phyloP scores from a whole-genome alignment of 2,113 vertebrate genomes.

The Gulo gulo region DNA sequence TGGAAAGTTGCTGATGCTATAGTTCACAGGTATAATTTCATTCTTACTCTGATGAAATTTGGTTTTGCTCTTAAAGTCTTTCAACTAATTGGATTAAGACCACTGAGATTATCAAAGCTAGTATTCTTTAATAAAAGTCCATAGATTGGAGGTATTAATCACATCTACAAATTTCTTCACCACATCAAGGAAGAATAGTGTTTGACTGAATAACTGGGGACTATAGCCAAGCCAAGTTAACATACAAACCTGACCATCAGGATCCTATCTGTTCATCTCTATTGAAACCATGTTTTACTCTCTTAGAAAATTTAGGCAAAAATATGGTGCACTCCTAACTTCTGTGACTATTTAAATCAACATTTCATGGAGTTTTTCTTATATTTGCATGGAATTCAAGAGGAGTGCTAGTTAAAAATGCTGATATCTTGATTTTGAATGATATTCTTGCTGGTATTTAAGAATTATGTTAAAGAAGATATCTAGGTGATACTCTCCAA shows the following conservation, averaged over 20 bases:
- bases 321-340: not conserved
- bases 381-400: not conserved
- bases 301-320: not conserved
- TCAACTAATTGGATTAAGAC: not conserved
- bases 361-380: not conserved
- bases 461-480: not conserved
- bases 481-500: not conserved
- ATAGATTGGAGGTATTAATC: not conserved
- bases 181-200: not conserved
- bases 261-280: not conserved
- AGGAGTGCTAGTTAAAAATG: not conserved
- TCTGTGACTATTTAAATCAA: not conserved
- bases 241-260: not conserved
- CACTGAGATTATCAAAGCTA: not conserved
- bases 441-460: not conserved
- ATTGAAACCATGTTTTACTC: not conserved
- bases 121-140: not conserved
- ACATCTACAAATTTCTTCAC: not conserved
- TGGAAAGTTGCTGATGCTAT: not conserved
- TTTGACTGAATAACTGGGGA: not conserved
- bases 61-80: not conserved
- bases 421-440: not conserved
- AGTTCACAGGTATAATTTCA: not conserved
- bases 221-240: not conserved
- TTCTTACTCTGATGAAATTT: not conserved